Evolutionary conservation across 2,113 vertebrate species (phyloP), one percentile per base, ranked within the genome.

Genomic region (Lipotes vexillifer): DNA sequence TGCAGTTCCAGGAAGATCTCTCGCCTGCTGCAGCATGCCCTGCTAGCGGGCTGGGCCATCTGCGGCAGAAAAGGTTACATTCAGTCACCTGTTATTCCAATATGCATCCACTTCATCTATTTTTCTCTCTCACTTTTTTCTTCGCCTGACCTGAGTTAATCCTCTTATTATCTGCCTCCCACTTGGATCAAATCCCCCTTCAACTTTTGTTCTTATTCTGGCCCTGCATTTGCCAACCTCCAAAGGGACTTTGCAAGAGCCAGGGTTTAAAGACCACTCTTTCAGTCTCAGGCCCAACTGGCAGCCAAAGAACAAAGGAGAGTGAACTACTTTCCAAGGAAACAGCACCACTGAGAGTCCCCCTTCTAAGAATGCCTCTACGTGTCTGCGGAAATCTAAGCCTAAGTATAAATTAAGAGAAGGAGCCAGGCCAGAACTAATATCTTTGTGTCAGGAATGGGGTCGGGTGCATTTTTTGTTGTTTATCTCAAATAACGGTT

Each of bases 141-240:
- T 90, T 85, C 38, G 23, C 44, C 57, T 85, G 80, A 88, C 85
- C 72, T 38, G 17, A 92, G 85, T 46, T 94, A 94, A 86, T 88
- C 88, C 31, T 1, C 88, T 96, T 65, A 86, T 94, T 93, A 93
- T 69, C 96, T 93, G 21, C 55, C 65, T 96, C 81, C 65, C 52
- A 93, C 88, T 71, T 97, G 89, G 69, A 95, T 94, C 85, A 96
- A 92, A 82, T 96, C 38, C 3, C n/a, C 15, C 27, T 95, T 94
- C 31, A 55, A 57, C 69, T 55, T 94, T 13, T 7, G 9, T 61
- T 71, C 65, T 84, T 41, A 20, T 78, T 27, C 27, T 85, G 36
- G 20, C 20, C 29, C 13, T 55, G 75, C 10, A 3, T 82, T 92
- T 87, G 57, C 25, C 36, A 10, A 29, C 3, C 4, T 90, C 88